Evolutionary conservation across 2,797 vertebrate species (phyloP).

Genomic region (Manis crassicaudata): DNA sequence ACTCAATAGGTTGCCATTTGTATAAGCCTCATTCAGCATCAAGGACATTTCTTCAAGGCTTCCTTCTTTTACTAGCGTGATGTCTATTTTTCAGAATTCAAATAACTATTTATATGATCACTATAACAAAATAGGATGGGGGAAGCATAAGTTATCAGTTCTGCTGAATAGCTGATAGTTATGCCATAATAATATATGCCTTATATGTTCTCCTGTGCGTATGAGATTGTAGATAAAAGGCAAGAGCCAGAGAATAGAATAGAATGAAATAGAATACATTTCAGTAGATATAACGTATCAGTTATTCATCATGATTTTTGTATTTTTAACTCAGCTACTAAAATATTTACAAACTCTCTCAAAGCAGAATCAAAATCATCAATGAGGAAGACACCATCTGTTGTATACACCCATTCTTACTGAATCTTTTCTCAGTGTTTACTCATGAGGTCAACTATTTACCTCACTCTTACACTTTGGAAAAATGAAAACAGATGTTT

Average conservation of each 20-base stretch:
- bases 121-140: neutral
- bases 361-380: constrained; percentile 32
- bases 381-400: neutral
- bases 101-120: constrained; percentile 64
- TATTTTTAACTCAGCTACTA: constrained; percentile 18
- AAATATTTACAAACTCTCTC: neutral
- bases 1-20: constrained; percentile 70
- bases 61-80: constrained; percentile 29
- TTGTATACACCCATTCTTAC: neutral
- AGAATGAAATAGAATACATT: neutral
- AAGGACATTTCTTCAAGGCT: constrained; percentile 78
- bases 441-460: constrained; percentile 46
- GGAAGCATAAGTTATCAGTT: neutral
- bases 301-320: neutral
- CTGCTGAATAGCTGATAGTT: neutral
- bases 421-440: constrained; percentile 21
- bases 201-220: neutral
- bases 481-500: constrained; percentile 17
- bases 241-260: neutral
- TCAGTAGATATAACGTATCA: neutral
- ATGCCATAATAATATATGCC: neutral
- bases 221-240: neutral
- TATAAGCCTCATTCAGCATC: constrained; percentile 62
- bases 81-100: constrained; percentile 70
- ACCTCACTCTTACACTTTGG: constrained; percentile 53